These are phyloP conservation scores for Cyanoderma ruficeps DNA, from an alignment of 2,113 vertebrate genomes.

Conservation along the genomic window DNA sequence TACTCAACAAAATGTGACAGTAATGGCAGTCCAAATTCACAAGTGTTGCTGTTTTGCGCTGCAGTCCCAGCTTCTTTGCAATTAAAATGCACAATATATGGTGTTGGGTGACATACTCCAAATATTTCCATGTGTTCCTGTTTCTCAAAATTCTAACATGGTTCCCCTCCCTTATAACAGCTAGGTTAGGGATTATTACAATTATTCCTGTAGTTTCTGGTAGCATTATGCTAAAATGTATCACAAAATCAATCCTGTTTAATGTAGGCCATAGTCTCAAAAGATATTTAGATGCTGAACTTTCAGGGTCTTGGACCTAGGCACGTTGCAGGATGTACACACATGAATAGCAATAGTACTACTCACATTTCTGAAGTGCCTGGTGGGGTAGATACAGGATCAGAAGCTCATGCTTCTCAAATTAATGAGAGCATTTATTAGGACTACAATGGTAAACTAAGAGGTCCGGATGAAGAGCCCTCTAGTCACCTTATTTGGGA, in stretches of 20 bases:
- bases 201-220: background rate
- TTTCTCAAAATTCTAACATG: background rate
- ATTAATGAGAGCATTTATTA: background rate
- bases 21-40: conserved; percentile 24
- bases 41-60: conserved; percentile 5
- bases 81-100: conserved; percentile 25
- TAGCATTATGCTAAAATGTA: background rate
- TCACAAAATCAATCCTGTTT: background rate
- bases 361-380: background rate
- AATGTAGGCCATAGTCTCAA: background rate
- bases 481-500: background rate
- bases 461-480: background rate
- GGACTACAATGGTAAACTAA: background rate
- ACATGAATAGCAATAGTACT: background rate
- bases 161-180: background rate
- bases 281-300: conserved; percentile 6
- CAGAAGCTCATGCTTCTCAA: background rate
- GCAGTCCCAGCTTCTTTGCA: background rate
- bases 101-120: background rate
- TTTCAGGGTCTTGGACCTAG: background rate
- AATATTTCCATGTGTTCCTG: background rate
- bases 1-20: conserved; percentile 17
- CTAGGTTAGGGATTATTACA: background rate
- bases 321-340: background rate
- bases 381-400: background rate